Evolutionary conservation across 2,888 invertebrate genomes (phyloP), one percentile per base, ranked within the genome.

Genomic region (Calephelis perditalis): DNA sequence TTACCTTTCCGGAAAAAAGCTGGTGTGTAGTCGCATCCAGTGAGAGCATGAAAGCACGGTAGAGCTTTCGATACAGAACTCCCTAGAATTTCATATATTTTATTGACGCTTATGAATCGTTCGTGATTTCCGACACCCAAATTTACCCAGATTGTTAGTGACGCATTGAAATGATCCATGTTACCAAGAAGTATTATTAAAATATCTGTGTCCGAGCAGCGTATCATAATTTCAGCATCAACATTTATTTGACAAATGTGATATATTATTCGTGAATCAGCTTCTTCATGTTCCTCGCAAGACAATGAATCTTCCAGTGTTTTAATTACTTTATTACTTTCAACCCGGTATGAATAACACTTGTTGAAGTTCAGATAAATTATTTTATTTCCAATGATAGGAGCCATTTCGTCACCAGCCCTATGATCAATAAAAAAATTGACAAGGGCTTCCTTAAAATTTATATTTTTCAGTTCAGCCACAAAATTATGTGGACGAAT

Each of bases 171-270:
- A 7, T 44, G 4, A 52, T 57, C 60, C 59, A 69, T 62, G 64
- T 70, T 67, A 61, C 71, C 8, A 73, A 60, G 63, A 72, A 64
- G 52, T 37, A 73, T 71, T 5, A 69, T 60, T 46, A 66, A 46
- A 57, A 74, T 68, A 67, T 73, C 73, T 15, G 71, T 66, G 57
- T 73, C 72, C 26, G 65, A 65, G 60, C 49, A 54, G 63, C 67
- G 46, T 12, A 69, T 65, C 3, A 60, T 55, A 57, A 68, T 58
- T 9, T 59, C 60, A 44, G 60, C 54, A 45, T 59, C 54, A 35
- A 58, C 5, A 54, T 67, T 47, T n/a, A 59, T n/a, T 59, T 65
- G 63, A 47, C 68, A 68, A 56, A 47, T 64, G 63, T 52, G 61
- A 57, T 49, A 70, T 3, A 58, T 63, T 35, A 65, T 69, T 37